Percentiles rank a stretch among this genome's conserved stretches.
These are phyloP conservation scores for Oconnorella tubifera DNA, from an alignment of 2,888 invertebrate species.

Conservation along the genomic window DNA sequence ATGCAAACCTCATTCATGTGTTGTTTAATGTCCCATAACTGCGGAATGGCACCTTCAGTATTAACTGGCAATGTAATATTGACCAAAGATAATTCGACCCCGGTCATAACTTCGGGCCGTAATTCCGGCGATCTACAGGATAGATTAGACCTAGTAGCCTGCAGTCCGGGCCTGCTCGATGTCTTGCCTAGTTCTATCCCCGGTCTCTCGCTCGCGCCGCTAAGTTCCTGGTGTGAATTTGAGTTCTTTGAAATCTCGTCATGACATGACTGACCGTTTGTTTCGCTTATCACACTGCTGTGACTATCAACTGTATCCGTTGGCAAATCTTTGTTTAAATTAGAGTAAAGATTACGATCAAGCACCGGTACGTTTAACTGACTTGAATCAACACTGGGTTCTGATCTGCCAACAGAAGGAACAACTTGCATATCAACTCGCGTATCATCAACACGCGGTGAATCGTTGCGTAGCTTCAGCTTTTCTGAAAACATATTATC, in stretches of 20 bases:
- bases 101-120: slow-evolving; percentile 20
- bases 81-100: slow-evolving; percentile 43
- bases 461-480: not conserved
- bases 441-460: not conserved
- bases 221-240: not conserved
- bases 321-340: not conserved
- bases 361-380: not conserved
- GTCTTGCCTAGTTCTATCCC: not conserved
- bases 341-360: not conserved
- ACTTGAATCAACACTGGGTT: not conserved
- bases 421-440: no score
- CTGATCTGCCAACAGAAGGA: not conserved
- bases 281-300: not conserved
- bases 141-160: not conserved
- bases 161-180: not conserved
- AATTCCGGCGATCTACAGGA: not conserved
- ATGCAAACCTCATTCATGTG: slow-evolving; percentile 55
- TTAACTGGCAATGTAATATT: slow-evolving; percentile 58
- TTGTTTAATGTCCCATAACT: slow-evolving; percentile 62
- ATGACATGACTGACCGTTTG: not conserved
- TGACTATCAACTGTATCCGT: not conserved
- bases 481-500: not conserved
- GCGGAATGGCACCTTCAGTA: slow-evolving; percentile 63
- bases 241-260: no score
- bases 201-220: not conserved